Base-by-base conservation (phyloP, 2,797 vertebrate genomes). In the Danio albolineatus region DNA sequence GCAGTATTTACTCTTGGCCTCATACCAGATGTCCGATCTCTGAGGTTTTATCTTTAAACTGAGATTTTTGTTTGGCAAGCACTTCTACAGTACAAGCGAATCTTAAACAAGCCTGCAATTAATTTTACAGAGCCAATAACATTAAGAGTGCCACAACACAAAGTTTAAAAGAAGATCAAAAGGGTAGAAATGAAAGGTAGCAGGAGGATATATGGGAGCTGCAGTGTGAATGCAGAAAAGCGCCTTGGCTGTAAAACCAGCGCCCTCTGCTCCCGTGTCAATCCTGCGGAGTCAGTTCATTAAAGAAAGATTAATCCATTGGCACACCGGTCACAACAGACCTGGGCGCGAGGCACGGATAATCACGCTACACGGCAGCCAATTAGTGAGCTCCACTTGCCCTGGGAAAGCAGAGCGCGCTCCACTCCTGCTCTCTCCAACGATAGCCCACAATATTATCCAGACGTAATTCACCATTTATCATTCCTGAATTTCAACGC, bases 281-380 rank as follows among this genome's bases (percentile, higher is more conserved):
- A 89, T 90, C 90, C 84, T 88, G 89, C 76, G 81, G 91, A 92
- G 92, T 87, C 19, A 86, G 87, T 90, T 93, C 92, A 94, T 95
- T 94, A 94, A 95, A 92, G 86, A 87, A 90, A 93, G 91, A 93
- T 93, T 93, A 94, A 90, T 89, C 87, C 48, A 76, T 87, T 88
- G 90, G 87, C 90, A 89, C 90, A 80, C 79, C 82, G 88, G 87
- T 92, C 92, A 91, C 89, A 92, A 92, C 90, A 92, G 86, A 85
- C 89, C 88, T 88, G 81, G 82, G 85, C 82, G 86, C 85, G 87
- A 86, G 88, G 87, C 86, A 72, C 84, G 88, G 86, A 91, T 92
- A 92, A 92, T 93, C 89, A 90, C 84, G 88, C 88, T 90, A 90
- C 89, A 86, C 86, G 83, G 86, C 83, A 91, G 91, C 89, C 92